These are phyloP conservation scores for Pristionchus maxplancki DNA, from an alignment of 2,888 invertebrate species.

Conservation along the genomic window DNA sequence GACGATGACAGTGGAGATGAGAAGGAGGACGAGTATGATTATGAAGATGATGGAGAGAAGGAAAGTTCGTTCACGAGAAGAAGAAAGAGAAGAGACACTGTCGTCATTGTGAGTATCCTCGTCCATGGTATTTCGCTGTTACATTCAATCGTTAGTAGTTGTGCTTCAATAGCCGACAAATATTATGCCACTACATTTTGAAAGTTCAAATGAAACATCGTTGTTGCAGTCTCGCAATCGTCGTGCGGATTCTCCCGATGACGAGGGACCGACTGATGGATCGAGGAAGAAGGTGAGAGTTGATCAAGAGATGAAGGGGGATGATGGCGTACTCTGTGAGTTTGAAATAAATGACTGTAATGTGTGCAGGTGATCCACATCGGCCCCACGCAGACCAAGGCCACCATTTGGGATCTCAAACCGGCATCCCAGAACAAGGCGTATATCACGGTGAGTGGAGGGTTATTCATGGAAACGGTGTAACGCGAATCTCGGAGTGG, in stretches of 20 bases:
- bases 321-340: conserved; percentile 56
- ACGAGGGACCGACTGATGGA: conserved; percentile 52
- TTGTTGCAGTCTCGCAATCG: conserved; percentile 14
- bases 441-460: conserved; percentile 81
- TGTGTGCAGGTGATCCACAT: conserved; percentile 52
- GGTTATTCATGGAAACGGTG: no score
- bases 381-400: conserved; percentile 85
- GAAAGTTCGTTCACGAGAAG: conserved; percentile 75
- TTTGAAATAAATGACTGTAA: neutral
- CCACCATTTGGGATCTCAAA: conserved; percentile 87
- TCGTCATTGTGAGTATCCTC: conserved; percentile 12
- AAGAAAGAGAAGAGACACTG: neutral
- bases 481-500: no score
- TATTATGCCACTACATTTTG: no score
- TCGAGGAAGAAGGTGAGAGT: conserved; percentile 55
- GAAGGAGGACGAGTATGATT: conserved; percentile 85
- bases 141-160: no score
- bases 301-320: neutral
- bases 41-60: conserved; percentile 49
- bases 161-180: no score
- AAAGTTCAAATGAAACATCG: no score
- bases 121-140: no score
- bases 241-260: conserved; percentile 45
- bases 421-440: conserved; percentile 92
- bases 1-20: conserved; percentile 85